Conservation (phyloP, 2,888 invertebrate genomes). For the Operophtera brumata region DNA sequence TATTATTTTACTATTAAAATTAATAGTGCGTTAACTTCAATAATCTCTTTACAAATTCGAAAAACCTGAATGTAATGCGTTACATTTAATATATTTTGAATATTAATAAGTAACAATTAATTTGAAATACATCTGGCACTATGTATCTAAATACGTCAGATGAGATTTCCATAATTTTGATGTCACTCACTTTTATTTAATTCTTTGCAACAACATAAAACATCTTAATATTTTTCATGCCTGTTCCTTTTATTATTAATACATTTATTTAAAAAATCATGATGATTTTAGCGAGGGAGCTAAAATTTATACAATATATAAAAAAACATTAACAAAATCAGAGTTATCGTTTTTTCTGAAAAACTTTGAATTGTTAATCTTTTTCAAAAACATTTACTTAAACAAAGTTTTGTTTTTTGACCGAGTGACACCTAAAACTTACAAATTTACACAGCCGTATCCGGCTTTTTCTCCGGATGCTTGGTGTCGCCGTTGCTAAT, state of each 20-base stretch:
- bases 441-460: slow-evolving; percentile 71
- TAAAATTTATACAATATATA: too few species aligned
- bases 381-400: too few species aligned
- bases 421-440: slow-evolving; percentile 42
- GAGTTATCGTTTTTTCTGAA: too few species aligned
- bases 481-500: slow-evolving; percentile 80
- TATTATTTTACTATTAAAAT: slow-evolving; percentile 18
- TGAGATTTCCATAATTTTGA: slow-evolving; percentile 10
- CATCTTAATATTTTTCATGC: background rate
- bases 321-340: too few species aligned
- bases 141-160: slow-evolving; percentile 23
- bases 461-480: slow-evolving; percentile 74
- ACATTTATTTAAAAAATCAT: too few species aligned
- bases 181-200: slow-evolving; percentile 11
- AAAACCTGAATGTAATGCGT: slow-evolving; percentile 17
- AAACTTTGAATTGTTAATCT: too few species aligned
- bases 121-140: slow-evolving; percentile 57
- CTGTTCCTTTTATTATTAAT: too few species aligned
- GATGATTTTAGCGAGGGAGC: too few species aligned
- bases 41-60: slow-evolving; percentile 37
- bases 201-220: background rate
- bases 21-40: slow-evolving; percentile 34
- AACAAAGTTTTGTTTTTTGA: background rate
- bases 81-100: slow-evolving; percentile 39
- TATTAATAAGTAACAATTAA: slow-evolving; percentile 57